Evolutionary conservation across 2,797 vertebrate species (phyloP).

Genomic region (Arnoldichthys spilopterus): DNA sequence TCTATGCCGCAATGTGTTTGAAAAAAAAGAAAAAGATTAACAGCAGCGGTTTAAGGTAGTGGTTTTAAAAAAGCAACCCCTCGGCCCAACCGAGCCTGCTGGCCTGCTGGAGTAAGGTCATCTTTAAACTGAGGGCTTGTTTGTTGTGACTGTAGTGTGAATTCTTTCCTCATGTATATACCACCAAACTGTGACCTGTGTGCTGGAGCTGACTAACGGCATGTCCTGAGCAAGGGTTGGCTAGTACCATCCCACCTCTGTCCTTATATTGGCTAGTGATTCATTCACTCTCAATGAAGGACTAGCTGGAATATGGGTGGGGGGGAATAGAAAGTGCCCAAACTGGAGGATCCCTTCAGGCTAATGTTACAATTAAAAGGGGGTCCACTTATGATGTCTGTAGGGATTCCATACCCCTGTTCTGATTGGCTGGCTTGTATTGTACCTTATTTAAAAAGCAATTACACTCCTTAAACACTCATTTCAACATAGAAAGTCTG

Average conservation of each 20-base stretch:
- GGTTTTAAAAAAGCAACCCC: constrained; percentile 33
- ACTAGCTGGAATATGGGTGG: background rate
- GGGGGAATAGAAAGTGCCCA: background rate
- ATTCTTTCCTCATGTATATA: background rate
- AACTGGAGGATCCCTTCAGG: background rate
- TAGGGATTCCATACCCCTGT: no score
- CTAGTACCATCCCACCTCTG: background rate
- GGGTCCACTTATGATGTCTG: no score
- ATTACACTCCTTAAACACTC: no score
- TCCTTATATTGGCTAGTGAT: background rate
- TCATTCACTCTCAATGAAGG: background rate
- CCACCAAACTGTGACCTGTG: background rate
- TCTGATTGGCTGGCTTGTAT: no score
- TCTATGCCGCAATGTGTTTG: constrained; percentile 53
- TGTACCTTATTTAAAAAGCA: no score
- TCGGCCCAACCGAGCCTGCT: background rate
- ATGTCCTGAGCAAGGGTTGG: background rate
- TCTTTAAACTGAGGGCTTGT: constrained; percentile 24
- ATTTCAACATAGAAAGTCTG: no score
- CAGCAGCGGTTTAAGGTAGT: constrained; percentile 38
- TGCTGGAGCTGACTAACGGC: background rate
- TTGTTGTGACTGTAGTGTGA: constrained; percentile 7
- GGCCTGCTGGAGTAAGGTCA: constrained; percentile 28
- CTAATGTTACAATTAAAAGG: background rate
- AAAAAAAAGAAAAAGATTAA: constrained; percentile 51